Evolutionary conservation across 2,797 vertebrate genomes (phyloP), one percentile per base, ranked within the genome.

Genomic region (Catostomus latipinnis): DNA sequence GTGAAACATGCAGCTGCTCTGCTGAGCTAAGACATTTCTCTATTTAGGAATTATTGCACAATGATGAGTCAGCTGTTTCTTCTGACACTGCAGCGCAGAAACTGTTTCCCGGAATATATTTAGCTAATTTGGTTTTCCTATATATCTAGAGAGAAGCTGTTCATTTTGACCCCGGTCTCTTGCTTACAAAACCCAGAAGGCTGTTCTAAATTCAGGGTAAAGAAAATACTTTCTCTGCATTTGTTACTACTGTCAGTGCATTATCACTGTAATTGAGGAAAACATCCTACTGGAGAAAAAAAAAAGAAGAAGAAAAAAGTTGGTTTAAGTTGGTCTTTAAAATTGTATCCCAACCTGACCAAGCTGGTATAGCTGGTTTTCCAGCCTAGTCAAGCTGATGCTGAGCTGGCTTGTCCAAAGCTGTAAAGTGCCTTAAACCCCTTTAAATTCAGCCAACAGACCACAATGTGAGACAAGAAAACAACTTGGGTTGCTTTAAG

Each of bases 41-140:
- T 83, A 78, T 82, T 84, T 81, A 82, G 77, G 70, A 82, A 84
- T 87, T 81, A 82, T 84, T 85, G 78, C 63, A 58, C 56, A 54
- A 72, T 76, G 80, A 84, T 84, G 82, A 87, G 62, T 87, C 84
- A 79, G 80, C 78, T 52, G 10, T 81, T 84, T 71, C 67, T 14
- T 45, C 61, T 75, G 57, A 67, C 74, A 53, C 72, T 61, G 74
- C 14, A 6, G 72, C 80, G 63, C 14, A 73, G 46, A 72, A 66
- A 57, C 76, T 68, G 58, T 56, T 80, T 50, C 46, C 74, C 56
- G 5, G 56, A 82, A 82, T 82, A 72, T 50, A 68, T 22, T 75
- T 45, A 22, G 57, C 53, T 69, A 72, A 76, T 80, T 80, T 78
- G 67, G 46, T 56, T 73, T 68, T 62, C 54, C n/a, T 18, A 58